These are phyloP conservation scores for Etheostoma nigrum DNA, from an alignment of 2,797 vertebrate species.

Conservation along the genomic window DNA sequence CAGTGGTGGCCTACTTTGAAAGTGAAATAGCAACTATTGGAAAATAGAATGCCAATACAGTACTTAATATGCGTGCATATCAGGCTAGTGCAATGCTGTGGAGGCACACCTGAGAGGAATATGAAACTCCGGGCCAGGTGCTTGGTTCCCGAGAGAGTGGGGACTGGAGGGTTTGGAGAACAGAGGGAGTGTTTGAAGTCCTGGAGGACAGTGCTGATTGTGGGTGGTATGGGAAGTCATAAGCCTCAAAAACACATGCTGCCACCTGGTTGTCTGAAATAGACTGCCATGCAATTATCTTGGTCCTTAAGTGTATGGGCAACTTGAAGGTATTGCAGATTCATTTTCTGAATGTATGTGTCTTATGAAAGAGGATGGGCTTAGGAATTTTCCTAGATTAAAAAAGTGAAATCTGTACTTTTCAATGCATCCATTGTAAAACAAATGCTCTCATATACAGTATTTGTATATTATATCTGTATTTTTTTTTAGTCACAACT, in stretches of 20 bases:
- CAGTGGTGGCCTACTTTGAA: slow-evolving; percentile 83
- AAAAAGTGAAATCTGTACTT: not conserved
- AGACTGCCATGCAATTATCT: slow-evolving; percentile 63
- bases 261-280: slow-evolving; percentile 75
- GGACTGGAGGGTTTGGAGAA: slow-evolving; percentile 69
- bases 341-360: slow-evolving; percentile 39
- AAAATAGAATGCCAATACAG: slow-evolving; percentile 80
- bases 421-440: slow-evolving; percentile 21
- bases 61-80: slow-evolving; percentile 84
- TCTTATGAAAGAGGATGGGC: slow-evolving; percentile 12
- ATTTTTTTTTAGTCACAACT: not conserved
- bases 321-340: slow-evolving; percentile 35
- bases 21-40: slow-evolving; percentile 81
- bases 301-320: slow-evolving; percentile 38
- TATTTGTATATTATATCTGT: not conserved
- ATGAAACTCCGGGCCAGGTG: slow-evolving; percentile 79
- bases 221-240: slow-evolving; percentile 71
- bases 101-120: slow-evolving; percentile 80
- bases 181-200: slow-evolving; percentile 80
- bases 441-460: not conserved
- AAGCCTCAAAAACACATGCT: slow-evolving; percentile 74
- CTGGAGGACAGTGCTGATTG: slow-evolving; percentile 73
- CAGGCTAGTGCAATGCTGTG: slow-evolving; percentile 70
- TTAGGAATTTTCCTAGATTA: slow-evolving; percentile 20
- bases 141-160: slow-evolving; percentile 63